Percentiles rank a stretch among this genome's conserved stretches.
phyloP scores from a whole-genome alignment of 2,888 invertebrate genomes.

The Caenorhabditis imperialis region DNA sequence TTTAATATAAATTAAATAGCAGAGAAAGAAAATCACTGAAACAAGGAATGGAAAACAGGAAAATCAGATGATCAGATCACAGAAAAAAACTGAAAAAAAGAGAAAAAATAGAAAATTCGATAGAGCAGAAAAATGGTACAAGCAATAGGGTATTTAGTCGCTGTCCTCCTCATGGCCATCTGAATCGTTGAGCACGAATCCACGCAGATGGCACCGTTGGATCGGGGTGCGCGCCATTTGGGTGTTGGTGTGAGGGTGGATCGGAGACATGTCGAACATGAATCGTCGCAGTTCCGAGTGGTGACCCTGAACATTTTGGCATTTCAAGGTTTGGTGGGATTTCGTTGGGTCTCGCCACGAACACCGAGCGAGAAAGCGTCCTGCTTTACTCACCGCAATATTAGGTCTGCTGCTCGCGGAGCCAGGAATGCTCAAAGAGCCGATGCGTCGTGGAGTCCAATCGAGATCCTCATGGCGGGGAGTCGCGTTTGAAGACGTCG shows the following conservation, averaged over 20 bases:
- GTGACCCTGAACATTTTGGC: neutral
- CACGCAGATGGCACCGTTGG: constrained; percentile 35
- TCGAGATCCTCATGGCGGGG: constrained; percentile 52
- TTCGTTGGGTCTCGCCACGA: too few species aligned
- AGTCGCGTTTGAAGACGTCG: constrained; percentile 25
- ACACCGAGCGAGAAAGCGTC: neutral
- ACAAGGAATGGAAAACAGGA: too few species aligned
- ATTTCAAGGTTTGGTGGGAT: too few species aligned
- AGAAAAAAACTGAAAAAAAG: constrained; percentile 16
- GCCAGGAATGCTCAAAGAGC: neutral
- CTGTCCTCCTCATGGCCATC: constrained; percentile 6
- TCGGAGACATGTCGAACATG: constrained; percentile 53
- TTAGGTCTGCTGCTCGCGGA: neutral
- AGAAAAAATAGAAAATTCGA: constrained; percentile 3
- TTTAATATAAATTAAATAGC: too few species aligned
- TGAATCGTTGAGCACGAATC: constrained; percentile 24
- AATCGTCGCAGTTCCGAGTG: constrained; percentile 34
- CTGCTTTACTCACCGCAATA: too few species aligned
- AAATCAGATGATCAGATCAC: too few species aligned
- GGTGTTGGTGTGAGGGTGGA: constrained; percentile 28
- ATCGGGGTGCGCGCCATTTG: constrained; percentile 23
- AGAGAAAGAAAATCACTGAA: too few species aligned
- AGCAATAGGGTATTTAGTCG: too few species aligned
- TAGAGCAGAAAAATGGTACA: too few species aligned
- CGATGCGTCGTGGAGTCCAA: constrained; percentile 46